Evolutionary conservation across 2,888 invertebrate genomes (phyloP).

Genomic region (Julus scandinavius): DNA sequence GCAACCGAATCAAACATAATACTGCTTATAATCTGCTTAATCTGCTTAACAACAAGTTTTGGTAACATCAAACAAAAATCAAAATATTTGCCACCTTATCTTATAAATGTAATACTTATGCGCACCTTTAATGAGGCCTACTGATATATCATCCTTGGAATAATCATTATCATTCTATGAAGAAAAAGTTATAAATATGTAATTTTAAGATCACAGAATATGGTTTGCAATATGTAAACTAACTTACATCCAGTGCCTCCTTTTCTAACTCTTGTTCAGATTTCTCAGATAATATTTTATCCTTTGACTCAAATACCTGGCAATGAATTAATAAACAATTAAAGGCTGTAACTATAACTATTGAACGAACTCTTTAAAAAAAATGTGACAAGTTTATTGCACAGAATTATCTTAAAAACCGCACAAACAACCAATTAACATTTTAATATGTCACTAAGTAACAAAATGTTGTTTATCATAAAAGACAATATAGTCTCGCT

Average conservation of each 20-base stretch:
- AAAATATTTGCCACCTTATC: neutral
- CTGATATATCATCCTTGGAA: conserved; percentile 61
- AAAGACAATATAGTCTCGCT: no score
- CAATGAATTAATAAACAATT: neutral
- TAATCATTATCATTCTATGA: conserved; percentile 63
- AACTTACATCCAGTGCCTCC: conserved; percentile 46
- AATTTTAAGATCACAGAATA: neutral
- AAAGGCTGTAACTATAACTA: neutral
- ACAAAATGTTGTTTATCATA: no score
- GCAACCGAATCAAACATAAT: no score
- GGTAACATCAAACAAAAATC: neutral
- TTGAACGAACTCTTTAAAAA: neutral
- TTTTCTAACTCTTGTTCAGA: conserved; percentile 59
- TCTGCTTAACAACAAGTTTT: no score
- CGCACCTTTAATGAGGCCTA: conserved; percentile 49
- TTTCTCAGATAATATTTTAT: conserved; percentile 62
- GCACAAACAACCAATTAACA: no score
- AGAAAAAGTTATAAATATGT: conserved; percentile 54
- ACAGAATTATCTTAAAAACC: neutral
- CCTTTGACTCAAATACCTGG: conserved; percentile 55
- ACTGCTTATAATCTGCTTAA: no score
- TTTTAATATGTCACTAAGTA: no score
- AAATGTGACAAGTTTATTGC: neutral
- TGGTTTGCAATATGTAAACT: neutral
- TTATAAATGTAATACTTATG: neutral